Base-by-base conservation (phyloP, 2,113 vertebrate genomes). In the Marmota flaviventris region DNA sequence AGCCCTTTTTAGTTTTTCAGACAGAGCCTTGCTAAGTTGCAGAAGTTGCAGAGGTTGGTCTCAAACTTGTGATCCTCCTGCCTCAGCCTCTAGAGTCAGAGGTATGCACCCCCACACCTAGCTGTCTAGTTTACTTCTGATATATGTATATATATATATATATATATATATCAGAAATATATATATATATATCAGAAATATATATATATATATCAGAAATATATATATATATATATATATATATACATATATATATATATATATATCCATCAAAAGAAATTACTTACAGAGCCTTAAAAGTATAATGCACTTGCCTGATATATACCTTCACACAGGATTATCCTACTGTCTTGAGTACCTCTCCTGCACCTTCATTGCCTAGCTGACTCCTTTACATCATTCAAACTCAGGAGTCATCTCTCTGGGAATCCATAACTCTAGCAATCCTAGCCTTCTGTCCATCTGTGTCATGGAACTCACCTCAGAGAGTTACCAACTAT, bases 91-190 rank as follows among this genome's bases (percentile, higher is more conserved):
- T 24, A 27, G 24, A 11, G 61, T 63, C 61, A 63, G 20, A 63
- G 61, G 9, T 63, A 9, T 63, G 24, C 6, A 63, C 61, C 61
- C 27, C 61, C 61, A 63, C 9, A 25, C 25, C 61, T 63, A 25
- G 58, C 58, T 76, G 34, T 90, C 13, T 16, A 53, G 22, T 42
- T 76, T 24, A 76, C 14, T 82, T 93, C 56, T 45, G 45, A 8
- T 7, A 45, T 8, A 45, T 7, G 8, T 8, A 45, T 5, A 45
- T 7, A 45, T 7, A 45, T 7, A 6, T 7, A 6, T 1, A 45
- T 7, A 7, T 7, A 6, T 6, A 42, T 42, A 5, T 42, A 42
- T 42, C n/a, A n/a, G n/a, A n/a, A n/a, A n/a, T n/a, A n/a, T 45
- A 45, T 45, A 7, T 45, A 7, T 45, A 45, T 8, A 45, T 45